These are phyloP conservation scores for Phymanthus crucifer DNA, from an alignment of 92 coral and sea anemone genomes.

Conservation along the genomic window DNA sequence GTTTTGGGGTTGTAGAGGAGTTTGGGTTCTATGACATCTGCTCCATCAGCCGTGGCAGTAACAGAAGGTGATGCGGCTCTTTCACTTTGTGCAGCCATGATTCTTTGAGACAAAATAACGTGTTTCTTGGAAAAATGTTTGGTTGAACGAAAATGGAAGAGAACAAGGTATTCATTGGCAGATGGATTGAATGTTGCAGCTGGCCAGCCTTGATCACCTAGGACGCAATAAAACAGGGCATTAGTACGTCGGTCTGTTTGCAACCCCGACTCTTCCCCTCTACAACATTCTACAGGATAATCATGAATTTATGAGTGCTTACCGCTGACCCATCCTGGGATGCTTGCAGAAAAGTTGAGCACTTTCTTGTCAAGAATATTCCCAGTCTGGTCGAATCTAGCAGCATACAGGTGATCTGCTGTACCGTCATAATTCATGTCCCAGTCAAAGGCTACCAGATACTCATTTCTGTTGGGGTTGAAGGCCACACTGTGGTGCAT, in stretches of 20 bases:
- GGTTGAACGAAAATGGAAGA: conserved; percentile 73
- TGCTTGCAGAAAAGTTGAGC: conserved; percentile 68
- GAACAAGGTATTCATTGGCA: conserved; percentile 64
- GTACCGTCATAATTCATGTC: conserved; percentile 73
- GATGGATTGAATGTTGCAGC: conserved; percentile 73
- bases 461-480: conserved; percentile 77
- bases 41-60: conserved; percentile 38
- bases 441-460: conserved; percentile 81
- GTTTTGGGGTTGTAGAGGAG: conserved; percentile 76
- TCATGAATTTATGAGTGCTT: neutral
- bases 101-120: conserved; percentile 80
- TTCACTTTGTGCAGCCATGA: conserved; percentile 56
- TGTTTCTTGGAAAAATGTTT: conserved; percentile 53
- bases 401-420: conserved; percentile 75
- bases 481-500: conserved; percentile 79
- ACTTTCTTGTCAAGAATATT: conserved; percentile 57
- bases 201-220: conserved; percentile 98
- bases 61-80: conserved; percentile 63
- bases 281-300: neutral
- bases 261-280: neutral
- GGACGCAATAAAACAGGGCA: neutral
- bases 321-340: conserved; percentile 68
- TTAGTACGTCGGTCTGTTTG: neutral
- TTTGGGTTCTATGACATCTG: conserved; percentile 54
- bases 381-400: conserved; percentile 61